Percentiles rank a stretch among this genome's conserved stretches.
Evolutionary conservation across 2,888 invertebrate species (phyloP).

Genomic region (Hydriomena furcata): DNA sequence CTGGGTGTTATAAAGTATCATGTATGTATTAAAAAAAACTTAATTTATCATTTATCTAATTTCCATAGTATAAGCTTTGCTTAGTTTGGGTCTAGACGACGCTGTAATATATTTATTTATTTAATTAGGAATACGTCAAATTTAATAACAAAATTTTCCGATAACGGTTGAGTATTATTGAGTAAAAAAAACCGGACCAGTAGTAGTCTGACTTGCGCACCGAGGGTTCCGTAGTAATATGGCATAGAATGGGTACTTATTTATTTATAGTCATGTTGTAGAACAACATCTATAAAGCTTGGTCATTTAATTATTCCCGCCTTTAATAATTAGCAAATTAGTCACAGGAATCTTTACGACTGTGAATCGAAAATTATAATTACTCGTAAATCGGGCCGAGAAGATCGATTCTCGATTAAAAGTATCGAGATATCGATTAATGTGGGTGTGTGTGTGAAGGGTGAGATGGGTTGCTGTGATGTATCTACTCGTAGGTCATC

Average conservation of each 20-base stretch:
- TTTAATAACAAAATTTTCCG: too few species aligned
- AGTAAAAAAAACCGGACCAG: too few species aligned
- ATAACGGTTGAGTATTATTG: too few species aligned
- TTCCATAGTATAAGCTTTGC: too few species aligned
- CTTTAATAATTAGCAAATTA: slow-evolving; percentile 71
- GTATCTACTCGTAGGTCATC: neutral
- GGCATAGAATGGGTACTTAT: too few species aligned
- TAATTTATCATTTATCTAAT: too few species aligned
- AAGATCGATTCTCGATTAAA: slow-evolving; percentile 63
- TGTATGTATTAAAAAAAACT: too few species aligned
- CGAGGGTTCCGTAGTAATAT: too few species aligned
- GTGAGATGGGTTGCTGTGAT: slow-evolving; percentile 40
- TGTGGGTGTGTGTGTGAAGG: slow-evolving; percentile 31
- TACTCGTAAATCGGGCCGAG: slow-evolving; percentile 71
- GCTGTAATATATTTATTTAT: neutral
- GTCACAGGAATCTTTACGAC: slow-evolving; percentile 74
- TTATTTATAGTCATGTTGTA: neutral
- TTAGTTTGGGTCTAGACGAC: too few species aligned
- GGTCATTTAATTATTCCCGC: slow-evolving; percentile 30
- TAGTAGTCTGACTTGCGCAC: neutral
- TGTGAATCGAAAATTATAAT: slow-evolving; percentile 71
- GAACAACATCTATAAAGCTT: slow-evolving; percentile 13
- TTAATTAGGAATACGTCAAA: neutral
- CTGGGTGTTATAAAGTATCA: too few species aligned
- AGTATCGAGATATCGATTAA: slow-evolving; percentile 46